Percentiles rank a stretch among this genome's conserved stretches.
phyloP scores from a whole-genome alignment of 2,888 invertebrate species.

The Galerucella nymphaeae region DNA sequence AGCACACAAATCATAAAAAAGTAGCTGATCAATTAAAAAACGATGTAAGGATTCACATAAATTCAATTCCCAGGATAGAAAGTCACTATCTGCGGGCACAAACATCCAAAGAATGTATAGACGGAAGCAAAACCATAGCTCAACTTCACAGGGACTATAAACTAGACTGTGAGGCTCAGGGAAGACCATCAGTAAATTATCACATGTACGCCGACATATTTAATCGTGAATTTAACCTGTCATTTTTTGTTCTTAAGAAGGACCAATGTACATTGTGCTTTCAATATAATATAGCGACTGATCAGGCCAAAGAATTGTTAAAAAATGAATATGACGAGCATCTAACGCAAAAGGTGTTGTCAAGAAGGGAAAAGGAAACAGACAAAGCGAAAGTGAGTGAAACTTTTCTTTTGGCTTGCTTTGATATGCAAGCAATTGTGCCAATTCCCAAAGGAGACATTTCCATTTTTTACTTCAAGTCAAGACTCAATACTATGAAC shows the following conservation, averaged over 20 bases:
- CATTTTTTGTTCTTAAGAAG: conserved; percentile 15
- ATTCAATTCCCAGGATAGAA: conserved; percentile 23
- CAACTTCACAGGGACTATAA: conserved; percentile 19
- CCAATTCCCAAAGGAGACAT: not conserved
- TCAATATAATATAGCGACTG: conserved; percentile 12
- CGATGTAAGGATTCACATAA: conserved; percentile 21
- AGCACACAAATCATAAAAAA: conserved; percentile 8
- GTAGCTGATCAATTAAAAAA: conserved; percentile 17
- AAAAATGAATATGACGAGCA: conserved; percentile 9
- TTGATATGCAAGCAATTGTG: conserved; percentile 19
- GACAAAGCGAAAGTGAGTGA: conserved; percentile 14
- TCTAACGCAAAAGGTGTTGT: conserved; percentile 19
- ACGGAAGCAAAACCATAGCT: conserved; percentile 21
- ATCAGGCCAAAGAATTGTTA: conserved; percentile 14
- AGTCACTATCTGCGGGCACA: conserved; percentile 15
- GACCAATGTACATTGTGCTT: conserved; percentile 14
- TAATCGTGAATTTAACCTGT: conserved; percentile 21
- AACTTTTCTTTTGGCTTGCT: conserved; percentile 17
- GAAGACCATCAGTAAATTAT: conserved; percentile 21
- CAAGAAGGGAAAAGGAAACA: conserved; percentile 21
- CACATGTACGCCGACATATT: conserved; percentile 31
- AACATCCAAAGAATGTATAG: conserved; percentile 26
- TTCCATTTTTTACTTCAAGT: conserved; percentile 24
- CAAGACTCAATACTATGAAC: conserved; percentile 24
- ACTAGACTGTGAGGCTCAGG: not conserved